Evolutionary conservation across 2,113 vertebrate genomes (phyloP).

Genomic region (Coptodon rendalli): DNA sequence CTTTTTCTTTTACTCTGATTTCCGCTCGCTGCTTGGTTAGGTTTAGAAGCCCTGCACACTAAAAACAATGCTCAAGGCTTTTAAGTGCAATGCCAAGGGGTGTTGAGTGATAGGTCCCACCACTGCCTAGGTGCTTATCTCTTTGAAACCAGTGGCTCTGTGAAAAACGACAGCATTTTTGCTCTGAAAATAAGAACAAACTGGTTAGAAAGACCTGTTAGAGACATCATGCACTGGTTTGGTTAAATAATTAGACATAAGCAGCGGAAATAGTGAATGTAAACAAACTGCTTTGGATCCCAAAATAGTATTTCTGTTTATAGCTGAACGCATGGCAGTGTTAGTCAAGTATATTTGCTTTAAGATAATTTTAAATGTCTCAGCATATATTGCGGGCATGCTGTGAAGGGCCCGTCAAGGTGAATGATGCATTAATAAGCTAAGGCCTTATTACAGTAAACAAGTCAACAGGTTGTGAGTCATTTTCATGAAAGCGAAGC

Average conservation of each 20-base stretch:
- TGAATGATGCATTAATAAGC: conserved; percentile 5
- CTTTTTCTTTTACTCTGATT: neutral
- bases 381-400: neutral
- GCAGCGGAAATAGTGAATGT: neutral
- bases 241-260: neutral
- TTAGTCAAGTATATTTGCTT: neutral
- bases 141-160: neutral
- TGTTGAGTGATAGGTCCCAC: neutral
- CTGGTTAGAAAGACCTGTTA: neutral
- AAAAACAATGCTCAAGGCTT: neutral
- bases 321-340: neutral
- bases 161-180: neutral
- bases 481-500: neutral
- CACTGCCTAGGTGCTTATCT: neutral
- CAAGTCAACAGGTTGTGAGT: conserved; percentile 13
- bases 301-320: neutral
- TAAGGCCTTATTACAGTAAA: neutral
- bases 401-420: neutral
- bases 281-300: neutral
- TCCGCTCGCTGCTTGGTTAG: neutral
- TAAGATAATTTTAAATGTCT: neutral
- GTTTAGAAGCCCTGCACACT: neutral
- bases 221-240: neutral
- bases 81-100: neutral
- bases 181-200: neutral